Base-by-base conservation (phyloP, 1,140 invertebrate genomes). In the Heterodera schachtii region DNA sequence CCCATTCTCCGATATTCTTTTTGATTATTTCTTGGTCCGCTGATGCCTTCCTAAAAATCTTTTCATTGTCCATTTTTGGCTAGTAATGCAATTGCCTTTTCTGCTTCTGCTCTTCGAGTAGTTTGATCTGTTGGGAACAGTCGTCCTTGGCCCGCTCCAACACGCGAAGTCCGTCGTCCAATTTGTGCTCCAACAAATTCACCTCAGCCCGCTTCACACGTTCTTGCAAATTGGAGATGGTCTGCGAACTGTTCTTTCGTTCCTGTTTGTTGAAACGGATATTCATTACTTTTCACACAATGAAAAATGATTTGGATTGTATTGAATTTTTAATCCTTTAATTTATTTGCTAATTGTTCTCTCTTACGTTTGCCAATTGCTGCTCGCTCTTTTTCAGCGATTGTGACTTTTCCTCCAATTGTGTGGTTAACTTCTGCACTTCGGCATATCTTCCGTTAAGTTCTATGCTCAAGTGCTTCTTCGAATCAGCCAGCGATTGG, bases 321-420 rank as follows among this genome's bases (percentile, higher is more conserved):
- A 31, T 31, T 31, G 31, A 31, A 64, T 41, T 8, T 57, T 31
- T 44, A 75, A 75, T 13, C n/a, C 31, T 31, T 31, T 31, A 75
- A 57, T 44, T 11, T 11, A n/a, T 19, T 74, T 74, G 3, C n/a
- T 8, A 74, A 41, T 49, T 57, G n/a, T 73, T 83, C 21, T 86
- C 85, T 83, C 21, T 86, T 82, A 84, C 83, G 78, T 86, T 84
- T 21, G 83, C 85, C 46, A 84, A 67, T 70, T 86, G 83, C 47
- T 83, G 71, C 52, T 85, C 84, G 57, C 64, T 82, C 66, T 85
- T 85, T 13, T 84, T 84, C 21, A 85, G 82, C 19, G 84, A 69
- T 41, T 86, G 84, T 5, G 84, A 73, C 84, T 85, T 85, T 76
- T 85, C 84, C 9, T 85, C 84, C 64, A 85, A 13, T 21, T 84